These are phyloP conservation scores for Chorisops tibialis DNA, from an alignment of 2,888 invertebrate genomes.

Conservation along the genomic window DNA sequence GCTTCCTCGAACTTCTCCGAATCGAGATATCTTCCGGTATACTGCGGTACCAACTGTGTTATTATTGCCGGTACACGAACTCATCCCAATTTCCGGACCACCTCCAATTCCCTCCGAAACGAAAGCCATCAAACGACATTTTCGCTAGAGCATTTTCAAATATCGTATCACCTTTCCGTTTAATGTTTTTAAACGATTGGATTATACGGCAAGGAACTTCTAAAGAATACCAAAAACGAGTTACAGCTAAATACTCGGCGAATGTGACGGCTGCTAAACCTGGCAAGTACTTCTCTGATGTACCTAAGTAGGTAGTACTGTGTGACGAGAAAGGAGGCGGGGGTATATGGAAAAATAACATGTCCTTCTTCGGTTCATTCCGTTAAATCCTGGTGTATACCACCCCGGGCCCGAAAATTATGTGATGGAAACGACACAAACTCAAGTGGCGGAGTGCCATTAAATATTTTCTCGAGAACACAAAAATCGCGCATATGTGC, in stretches of 20 bases:
- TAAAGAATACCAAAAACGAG: slow-evolving; percentile 30
- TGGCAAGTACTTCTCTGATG: not conserved
- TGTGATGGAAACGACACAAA: slow-evolving; percentile 21
- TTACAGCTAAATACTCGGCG: not conserved
- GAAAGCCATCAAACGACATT: slow-evolving; percentile 28
- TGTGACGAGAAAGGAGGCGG: not conserved
- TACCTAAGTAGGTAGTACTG: not conserved
- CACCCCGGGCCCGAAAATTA: slow-evolving; percentile 19
- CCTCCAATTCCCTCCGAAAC: not conserved
- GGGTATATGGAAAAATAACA: not conserved
- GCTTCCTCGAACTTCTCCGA: not conserved
- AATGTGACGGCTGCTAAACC: not conserved
- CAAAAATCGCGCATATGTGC: slow-evolving; percentile 36
- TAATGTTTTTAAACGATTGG: slow-evolving; percentile 35
- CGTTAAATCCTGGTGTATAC: not conserved
- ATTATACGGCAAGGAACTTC: slow-evolving; percentile 30
- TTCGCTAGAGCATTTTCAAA: slow-evolving; percentile 23
- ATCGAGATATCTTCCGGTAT: not conserved
- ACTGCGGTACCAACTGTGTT: not conserved
- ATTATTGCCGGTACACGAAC: not conserved
- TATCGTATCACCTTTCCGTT: slow-evolving; percentile 35
- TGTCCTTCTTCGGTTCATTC: not conserved
- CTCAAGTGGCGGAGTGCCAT: not conserved
- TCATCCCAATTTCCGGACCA: not conserved
- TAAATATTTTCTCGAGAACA: not conserved